Conservation (phyloP, 2,797 vertebrate species). For the Tragopan temminckii region DNA sequence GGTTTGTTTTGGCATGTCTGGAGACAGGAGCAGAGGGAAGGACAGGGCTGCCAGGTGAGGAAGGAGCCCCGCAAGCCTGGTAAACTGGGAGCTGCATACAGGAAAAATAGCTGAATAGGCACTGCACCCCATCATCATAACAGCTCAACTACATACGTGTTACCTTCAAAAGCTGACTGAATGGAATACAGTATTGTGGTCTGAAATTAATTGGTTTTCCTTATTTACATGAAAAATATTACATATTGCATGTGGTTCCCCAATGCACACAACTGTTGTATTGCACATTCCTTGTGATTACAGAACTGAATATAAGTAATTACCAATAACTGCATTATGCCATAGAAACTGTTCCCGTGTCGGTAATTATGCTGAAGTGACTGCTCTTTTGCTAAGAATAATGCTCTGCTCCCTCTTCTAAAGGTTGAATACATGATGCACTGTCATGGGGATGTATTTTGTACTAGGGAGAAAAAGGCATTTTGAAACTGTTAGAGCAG, state of each 20-base stretch:
- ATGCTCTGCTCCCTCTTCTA: neutral
- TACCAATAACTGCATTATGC: neutral
- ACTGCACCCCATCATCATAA: neutral
- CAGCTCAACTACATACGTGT: fast-evolving
- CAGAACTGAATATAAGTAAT: neutral
- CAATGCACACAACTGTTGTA: neutral
- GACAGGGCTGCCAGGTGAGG: neutral
- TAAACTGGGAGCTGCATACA: neutral
- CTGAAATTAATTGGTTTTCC: neutral
- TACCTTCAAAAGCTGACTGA: neutral
- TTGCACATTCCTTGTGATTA: neutral
- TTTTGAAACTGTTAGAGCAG: neutral
- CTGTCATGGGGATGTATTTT: neutral
- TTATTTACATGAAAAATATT: neutral
- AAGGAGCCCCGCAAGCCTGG: neutral
- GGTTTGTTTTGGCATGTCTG: neutral
- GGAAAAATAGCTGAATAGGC: neutral
- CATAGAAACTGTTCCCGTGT: neutral
- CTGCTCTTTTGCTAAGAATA: neutral
- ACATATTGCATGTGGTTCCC: neutral
- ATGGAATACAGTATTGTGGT: fast-evolving
- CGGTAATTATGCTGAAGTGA: neutral
- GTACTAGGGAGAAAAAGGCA: neutral
- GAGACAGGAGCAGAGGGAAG: neutral
- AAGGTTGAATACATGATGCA: neutral